Conservation (phyloP, 1,140 invertebrate genomes). For the Diorhabda carinulata region DNA sequence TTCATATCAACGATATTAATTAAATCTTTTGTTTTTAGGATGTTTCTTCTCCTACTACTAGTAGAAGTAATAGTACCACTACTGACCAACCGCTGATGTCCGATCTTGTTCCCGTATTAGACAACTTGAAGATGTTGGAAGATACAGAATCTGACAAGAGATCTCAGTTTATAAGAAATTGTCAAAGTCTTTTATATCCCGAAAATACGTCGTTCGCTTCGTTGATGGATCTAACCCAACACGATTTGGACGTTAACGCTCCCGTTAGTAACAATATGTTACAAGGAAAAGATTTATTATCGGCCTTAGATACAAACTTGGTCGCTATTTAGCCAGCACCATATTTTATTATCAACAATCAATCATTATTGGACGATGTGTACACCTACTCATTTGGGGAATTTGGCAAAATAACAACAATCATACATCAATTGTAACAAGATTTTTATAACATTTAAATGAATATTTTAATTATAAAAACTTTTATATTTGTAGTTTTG, state of each 20-base stretch:
- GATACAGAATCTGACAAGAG: background rate
- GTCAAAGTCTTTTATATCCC: constrained; percentile 47
- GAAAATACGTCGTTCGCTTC: constrained; percentile 47
- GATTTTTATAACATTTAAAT: background rate
- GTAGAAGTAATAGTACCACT: too few relatives aligned
- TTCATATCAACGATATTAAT: too few relatives aligned
- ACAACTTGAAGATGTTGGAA: background rate
- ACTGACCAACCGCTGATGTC: too few relatives aligned
- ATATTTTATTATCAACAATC: constrained; percentile 5
- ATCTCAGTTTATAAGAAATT: constrained; percentile 19
- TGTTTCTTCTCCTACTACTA: too few relatives aligned
- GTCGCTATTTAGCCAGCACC: constrained; percentile 36
- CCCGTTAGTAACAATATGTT: constrained; percentile 49
- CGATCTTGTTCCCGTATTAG: too few relatives aligned
- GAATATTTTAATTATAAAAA: constrained; percentile 13
- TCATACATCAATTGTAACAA: background rate
- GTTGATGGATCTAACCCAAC: constrained; percentile 51
- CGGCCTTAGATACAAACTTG: constrained; percentile 48
- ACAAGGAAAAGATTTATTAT: constrained; percentile 53
- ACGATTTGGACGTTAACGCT: constrained; percentile 57
- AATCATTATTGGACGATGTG: constrained; percentile 9
- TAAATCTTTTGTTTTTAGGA: too few relatives aligned
- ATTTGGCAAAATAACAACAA: background rate
- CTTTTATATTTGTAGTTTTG: too few relatives aligned
- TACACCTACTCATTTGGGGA: constrained; percentile 6